Evolutionary conservation across 2,888 invertebrate species (phyloP).

Genomic region (Graphium colonna): DNA sequence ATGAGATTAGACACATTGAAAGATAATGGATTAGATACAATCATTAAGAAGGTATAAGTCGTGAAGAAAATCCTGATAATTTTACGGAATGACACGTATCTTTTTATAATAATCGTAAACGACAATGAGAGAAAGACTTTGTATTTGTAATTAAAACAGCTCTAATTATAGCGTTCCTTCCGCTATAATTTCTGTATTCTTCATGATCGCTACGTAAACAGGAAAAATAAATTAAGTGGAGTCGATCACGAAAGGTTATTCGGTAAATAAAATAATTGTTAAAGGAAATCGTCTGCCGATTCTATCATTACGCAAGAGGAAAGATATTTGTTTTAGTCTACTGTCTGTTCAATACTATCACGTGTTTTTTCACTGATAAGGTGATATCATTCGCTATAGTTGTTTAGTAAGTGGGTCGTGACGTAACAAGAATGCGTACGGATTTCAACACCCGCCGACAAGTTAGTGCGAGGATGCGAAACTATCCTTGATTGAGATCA

Average conservation of each 20-base stretch:
- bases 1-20: constrained; percentile 20
- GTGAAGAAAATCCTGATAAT: not conserved
- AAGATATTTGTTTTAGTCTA: constrained; percentile 7
- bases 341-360: constrained; percentile 11
- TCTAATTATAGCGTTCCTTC: not conserved
- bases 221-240: not conserved
- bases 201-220: not conserved
- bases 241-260: constrained; percentile 8
- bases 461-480: constrained; percentile 21
- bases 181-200: not conserved
- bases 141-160: not conserved
- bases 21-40: constrained; percentile 17
- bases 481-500: constrained; percentile 19
- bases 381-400: constrained; percentile 32
- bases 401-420: constrained; percentile 34
- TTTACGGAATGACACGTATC: no score
- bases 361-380: constrained; percentile 27
- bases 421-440: constrained; percentile 45
- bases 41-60: not conserved
- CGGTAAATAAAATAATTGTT: not conserved
- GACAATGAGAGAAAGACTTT: not conserved
- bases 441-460: constrained; percentile 36
- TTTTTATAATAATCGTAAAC: no score
- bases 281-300: not conserved
- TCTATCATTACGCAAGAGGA: not conserved